Evolutionary conservation across 2,113 vertebrate genomes (phyloP).

Genomic region (Tetrao urogallus): DNA sequence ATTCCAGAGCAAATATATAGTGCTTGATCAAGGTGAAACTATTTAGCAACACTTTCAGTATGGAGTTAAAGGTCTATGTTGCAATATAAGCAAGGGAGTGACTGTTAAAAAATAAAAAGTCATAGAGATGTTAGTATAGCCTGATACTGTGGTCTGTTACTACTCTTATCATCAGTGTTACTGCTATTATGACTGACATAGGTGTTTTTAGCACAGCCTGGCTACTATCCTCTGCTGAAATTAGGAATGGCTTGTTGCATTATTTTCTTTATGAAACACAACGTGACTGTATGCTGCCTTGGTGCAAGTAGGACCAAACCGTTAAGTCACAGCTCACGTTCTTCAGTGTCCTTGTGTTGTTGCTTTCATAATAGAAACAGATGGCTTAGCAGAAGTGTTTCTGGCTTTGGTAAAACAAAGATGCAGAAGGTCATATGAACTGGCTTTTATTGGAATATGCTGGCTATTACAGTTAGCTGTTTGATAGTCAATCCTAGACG

Average conservation of each 20-base stretch:
- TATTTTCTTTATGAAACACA: not conserved
- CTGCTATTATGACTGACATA: not conserved
- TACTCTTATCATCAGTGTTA: not conserved
- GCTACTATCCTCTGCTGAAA: not conserved
- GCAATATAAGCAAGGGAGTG: not conserved
- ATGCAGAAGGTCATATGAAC: not conserved
- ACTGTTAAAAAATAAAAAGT: not conserved
- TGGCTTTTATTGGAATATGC: not conserved
- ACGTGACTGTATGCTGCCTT: not conserved
- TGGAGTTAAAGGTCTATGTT: not conserved
- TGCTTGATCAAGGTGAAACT: not conserved
- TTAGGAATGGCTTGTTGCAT: not conserved
- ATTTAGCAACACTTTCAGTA: not conserved
- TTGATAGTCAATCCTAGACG: not conserved
- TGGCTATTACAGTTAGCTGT: not conserved
- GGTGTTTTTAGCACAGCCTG: not conserved
- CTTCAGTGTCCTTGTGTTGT: not conserved
- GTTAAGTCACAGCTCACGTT: not conserved
- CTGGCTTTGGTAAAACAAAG: not conserved
- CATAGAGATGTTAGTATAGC: not conserved
- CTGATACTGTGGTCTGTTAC: not conserved
- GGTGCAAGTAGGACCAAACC: not conserved
- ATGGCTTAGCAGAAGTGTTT: slow-evolving; percentile 40
- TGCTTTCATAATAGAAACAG: slow-evolving; percentile 32
- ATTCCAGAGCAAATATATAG: not conserved